phyloP scores from a whole-genome alignment of 2,797 vertebrate genomes.

The Pipistrellus pygmaeus region DNA sequence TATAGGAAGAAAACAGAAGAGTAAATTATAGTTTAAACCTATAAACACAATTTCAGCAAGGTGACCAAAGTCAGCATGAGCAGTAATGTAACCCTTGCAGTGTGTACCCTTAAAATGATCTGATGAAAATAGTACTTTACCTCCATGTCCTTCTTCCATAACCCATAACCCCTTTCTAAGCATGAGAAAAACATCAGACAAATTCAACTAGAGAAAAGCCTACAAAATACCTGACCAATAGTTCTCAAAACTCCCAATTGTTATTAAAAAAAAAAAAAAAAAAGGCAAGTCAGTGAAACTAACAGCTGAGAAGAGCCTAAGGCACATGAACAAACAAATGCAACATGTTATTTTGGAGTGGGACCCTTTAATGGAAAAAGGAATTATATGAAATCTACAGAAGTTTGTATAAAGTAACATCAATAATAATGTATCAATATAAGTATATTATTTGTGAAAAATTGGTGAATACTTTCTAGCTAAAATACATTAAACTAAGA shows the following conservation, averaged over 20 bases:
- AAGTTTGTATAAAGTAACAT: not conserved
- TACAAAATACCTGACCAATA: not conserved
- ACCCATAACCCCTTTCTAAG: not conserved
- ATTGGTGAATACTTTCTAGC: not conserved
- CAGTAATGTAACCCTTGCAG: not conserved
- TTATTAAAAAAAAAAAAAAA: not conserved
- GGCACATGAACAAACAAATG: not conserved
- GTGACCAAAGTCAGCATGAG: not conserved
- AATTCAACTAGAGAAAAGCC: not conserved
- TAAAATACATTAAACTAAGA: not conserved
- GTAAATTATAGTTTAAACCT: not conserved
- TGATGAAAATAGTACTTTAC: not conserved
- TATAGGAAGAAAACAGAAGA: not conserved
- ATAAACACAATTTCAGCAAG: not conserved
- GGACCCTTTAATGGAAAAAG: not conserved
- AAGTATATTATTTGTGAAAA: not conserved
- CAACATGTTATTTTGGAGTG: not conserved
- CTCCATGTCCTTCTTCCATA: not conserved
- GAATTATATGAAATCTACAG: not conserved
- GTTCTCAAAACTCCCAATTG: not conserved
- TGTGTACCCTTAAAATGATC: not conserved
- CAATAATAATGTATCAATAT: not conserved
- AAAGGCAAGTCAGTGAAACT: not conserved
- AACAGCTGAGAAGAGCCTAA: not conserved
- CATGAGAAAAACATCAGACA: not conserved